Percentiles rank a stretch among this genome's conserved stretches.
Conservation (phyloP, 2,888 invertebrate species). For the Lepidocyrtinus sp. region DNA sequence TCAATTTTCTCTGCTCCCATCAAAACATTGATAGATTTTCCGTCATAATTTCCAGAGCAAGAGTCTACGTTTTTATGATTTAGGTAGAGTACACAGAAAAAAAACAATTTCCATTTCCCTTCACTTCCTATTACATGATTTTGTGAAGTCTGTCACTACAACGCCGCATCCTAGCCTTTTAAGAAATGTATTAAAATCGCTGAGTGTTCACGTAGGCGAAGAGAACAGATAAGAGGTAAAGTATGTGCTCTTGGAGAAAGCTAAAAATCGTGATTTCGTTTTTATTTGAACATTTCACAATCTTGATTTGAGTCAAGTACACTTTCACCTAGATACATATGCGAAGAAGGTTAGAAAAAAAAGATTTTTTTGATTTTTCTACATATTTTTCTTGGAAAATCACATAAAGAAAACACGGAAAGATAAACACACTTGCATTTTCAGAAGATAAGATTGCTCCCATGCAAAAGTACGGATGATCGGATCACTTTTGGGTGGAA, state of each 20-base stretch:
- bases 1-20: not conserved
- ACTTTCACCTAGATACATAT: too few species aligned
- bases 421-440: too few species aligned
- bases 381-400: not conserved
- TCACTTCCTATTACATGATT: not conserved
- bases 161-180: too few species aligned
- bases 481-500: conserved; percentile 18
- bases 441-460: too few species aligned
- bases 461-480: not conserved
- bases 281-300: conserved; percentile 14
- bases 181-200: not conserved
- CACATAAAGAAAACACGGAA: too few species aligned
- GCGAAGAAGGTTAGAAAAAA: not conserved
- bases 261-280: conserved; percentile 9
- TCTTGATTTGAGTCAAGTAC: conserved; percentile 12
- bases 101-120: conserved; percentile 12
- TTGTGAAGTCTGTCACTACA: conserved; percentile 9
- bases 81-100: not conserved
- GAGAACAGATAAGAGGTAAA: conserved; percentile 12
- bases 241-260: not conserved
- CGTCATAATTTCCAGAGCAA: not conserved
- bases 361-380: conserved; percentile 12
- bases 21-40: not conserved
- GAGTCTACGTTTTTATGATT: not conserved
- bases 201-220: conserved; percentile 11